Evolutionary conservation across 2,113 vertebrate genomes (phyloP), one percentile per base, ranked within the genome.

Genomic region (Caracal caracal): DNA sequence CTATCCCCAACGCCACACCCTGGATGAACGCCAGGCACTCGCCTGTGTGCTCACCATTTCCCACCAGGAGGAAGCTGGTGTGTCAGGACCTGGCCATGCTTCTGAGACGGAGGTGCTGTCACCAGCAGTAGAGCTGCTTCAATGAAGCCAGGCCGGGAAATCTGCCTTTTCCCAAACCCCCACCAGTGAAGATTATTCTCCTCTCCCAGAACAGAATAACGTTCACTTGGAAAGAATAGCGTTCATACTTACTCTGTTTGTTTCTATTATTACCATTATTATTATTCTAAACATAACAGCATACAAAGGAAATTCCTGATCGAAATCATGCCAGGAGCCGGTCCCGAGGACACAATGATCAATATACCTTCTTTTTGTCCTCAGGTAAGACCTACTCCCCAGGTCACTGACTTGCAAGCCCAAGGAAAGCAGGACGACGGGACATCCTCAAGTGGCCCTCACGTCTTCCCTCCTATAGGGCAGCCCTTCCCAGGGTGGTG

Each of bases 311-410:
- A 53, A 90, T 43, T 83, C 59, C 82, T 66, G 30, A 43, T 47
- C 0, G 4, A 73, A 75, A 53, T 3, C 71, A 49, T 3, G 24
- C 20, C 59, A 53, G 51, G 40, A 51, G 22, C 8, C 53, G 1
- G 2, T 30, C 70, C 0, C 3, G 5, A 71, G 79, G 33, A 47
- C 59, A 4, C 5, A 0, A 30, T 0, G 19, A 20, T 1, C 8
- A 56, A 75, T 12, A 35, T 0, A 17, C 20, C 13, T 63, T 63
- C 53, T 66, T 75, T 51, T 66, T 8, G 37, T n/a, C 20, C 26
- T 19, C 71, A 76, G 89, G 59, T 66, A 84, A 65, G 49, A 53
- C 1, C 12, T 22, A 43, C 10, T 6, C 24, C 10, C 37, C 19
- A 37, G 28, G 26, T 66, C 33, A 6, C 20, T 33, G 70, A 84